Conservation (phyloP, 2,113 vertebrate species). For the Agelaius tricolor region DNA sequence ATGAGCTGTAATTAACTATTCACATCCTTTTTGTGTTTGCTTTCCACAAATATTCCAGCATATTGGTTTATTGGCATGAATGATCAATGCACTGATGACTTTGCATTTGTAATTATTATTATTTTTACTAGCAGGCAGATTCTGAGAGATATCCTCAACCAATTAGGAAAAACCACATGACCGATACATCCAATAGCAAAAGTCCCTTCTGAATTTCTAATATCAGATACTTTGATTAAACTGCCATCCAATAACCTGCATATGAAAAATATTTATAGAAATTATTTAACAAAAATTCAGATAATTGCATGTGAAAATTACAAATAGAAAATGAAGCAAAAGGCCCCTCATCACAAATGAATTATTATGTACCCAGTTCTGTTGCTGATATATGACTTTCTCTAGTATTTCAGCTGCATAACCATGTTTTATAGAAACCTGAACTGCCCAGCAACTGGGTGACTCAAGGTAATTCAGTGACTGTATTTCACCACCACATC, state of each 20-base stretch:
- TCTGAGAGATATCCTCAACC: background rate
- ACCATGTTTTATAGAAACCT: conserved; percentile 44
- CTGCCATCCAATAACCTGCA: conserved; percentile 16
- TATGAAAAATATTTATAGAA: conserved; percentile 35
- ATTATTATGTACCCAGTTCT: background rate
- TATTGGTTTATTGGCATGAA: conserved; percentile 56
- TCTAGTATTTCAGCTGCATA: background rate
- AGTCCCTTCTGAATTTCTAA: background rate
- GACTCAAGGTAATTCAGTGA: conserved; percentile 49
- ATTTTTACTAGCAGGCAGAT: conserved; percentile 47
- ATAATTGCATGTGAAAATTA: background rate
- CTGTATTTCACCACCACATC: conserved; percentile 28
- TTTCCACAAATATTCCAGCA: conserved; percentile 53
- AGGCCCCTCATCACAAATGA: background rate
- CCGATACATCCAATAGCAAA: background rate
- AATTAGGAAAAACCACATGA: background rate
- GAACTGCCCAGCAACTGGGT: conserved; percentile 53
- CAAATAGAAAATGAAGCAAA: background rate
- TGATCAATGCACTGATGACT: conserved; percentile 25
- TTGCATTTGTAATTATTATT: conserved; percentile 57
- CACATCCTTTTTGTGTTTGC: conserved; percentile 47
- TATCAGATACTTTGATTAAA: conserved; percentile 3
- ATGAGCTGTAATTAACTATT: conserved; percentile 67
- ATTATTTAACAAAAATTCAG: background rate
- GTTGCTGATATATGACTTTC: background rate